phyloP scores from a whole-genome alignment of 2,797 vertebrate species.

The Characodon lateralis region DNA sequence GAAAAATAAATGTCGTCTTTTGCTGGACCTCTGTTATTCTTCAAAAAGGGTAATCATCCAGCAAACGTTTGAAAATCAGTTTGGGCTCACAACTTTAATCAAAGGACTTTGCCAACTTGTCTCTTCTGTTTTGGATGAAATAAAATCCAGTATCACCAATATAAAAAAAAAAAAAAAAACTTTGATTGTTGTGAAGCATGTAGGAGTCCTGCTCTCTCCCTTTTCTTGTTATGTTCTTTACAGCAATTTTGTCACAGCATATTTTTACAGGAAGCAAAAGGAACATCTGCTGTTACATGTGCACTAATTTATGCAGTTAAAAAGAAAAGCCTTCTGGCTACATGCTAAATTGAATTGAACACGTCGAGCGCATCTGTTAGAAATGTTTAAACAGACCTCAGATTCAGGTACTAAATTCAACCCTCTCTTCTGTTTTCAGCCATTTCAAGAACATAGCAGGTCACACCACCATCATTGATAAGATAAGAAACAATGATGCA shows the following conservation, averaged over 20 bases:
- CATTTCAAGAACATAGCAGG: background rate
- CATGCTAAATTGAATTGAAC: background rate
- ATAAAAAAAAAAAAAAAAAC: background rate
- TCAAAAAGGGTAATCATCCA: background rate
- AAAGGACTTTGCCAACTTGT: background rate
- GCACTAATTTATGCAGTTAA: background rate
- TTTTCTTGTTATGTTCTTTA: background rate
- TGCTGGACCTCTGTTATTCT: background rate
- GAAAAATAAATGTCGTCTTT: conserved; percentile 8
- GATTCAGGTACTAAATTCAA: background rate
- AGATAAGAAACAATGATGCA: background rate
- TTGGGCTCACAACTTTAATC: background rate
- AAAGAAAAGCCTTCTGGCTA: background rate
- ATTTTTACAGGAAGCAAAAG: background rate
- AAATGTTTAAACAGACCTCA: background rate
- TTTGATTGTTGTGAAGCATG: background rate
- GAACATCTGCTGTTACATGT: conserved; percentile 1
- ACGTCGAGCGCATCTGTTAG: background rate
- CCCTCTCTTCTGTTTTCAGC: background rate
- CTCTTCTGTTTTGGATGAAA: background rate
- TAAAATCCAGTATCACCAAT: background rate
- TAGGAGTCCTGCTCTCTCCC: background rate
- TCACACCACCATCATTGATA: too few relatives aligned
- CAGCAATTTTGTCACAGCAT: background rate
- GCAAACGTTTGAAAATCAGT: background rate